Base-by-base conservation (phyloP, 2,113 vertebrate species). In the Sinocyclocheilus grahami region DNA sequence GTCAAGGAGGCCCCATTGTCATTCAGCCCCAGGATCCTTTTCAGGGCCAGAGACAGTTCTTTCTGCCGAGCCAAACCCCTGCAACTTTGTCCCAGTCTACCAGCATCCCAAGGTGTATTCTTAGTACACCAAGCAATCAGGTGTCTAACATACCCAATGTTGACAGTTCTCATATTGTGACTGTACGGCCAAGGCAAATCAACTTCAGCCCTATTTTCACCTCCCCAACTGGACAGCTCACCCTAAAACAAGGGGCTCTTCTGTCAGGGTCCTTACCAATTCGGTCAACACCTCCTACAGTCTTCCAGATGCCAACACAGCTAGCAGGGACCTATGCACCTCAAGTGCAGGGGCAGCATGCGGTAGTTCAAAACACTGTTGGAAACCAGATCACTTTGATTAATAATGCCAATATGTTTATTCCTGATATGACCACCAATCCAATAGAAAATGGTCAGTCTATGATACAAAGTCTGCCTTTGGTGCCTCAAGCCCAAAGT, bases 221-320 rank as follows among this genome's bases (percentile, higher is more conserved):
- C 89, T 94, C 93, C 13, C 90, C 94, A 1, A 89, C 92, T 24
- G 93, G 94, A 78, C 95, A 95, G 90, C 91, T 95, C 5, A 92
- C 94, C 0, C 92, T 95, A 55, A 91, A 93, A 83, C 95, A 94
- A 88, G 95, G 94, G 87, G 90, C 94, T 5, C 91, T 95, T 84
- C 90, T 95, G 30, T 95, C 95, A 8, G 95, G 93, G 63, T 91
- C 94, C 20, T 22, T 96, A 88, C 95, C 94, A 89, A 91, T 95
- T 0, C 95, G 95, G 90, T 92, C 95, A 22, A 91, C 92, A 12
- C 89, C 93, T 13, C 92, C 94, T 14, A 89, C 95, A 20, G 93
- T 95, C 92, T 95, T 96, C 93, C 95, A 95, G 92, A 93, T 95
- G 94, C 94, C 94, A 7, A 92, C 94, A 1, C 95, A 96, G 88